Evolutionary conservation across 2,888 invertebrate species (phyloP), one percentile per base, ranked within the genome.

Genomic region (Caenorhabditis sulstoni): DNA sequence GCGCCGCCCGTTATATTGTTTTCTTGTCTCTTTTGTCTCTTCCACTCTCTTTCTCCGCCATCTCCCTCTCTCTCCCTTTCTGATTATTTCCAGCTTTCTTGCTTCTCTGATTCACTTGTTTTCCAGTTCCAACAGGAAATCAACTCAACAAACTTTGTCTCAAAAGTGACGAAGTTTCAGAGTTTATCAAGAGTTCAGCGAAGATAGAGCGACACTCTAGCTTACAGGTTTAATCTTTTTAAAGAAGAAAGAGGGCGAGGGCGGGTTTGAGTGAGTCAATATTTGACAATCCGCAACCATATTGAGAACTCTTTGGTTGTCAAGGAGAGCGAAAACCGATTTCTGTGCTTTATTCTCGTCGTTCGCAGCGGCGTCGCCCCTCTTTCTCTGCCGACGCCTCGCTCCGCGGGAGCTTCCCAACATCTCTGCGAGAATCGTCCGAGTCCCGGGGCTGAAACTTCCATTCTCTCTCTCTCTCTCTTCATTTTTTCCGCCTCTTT

Each of bases 251-350:
- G 29, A 29, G 7, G 29, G 7, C 3, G 29, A 29, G 7, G 29
- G 29, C 29, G 29, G 29, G 29, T 29, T 7, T 23, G 50, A n/a
- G 49, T 71, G 62, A 64, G 73, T 73, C 64, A 64, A 73, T 65
- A 73, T 64, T 73, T 29, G 64, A 58, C 62, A 1, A 53, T 58
- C 47, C 22, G 22, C n/a, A n/a, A 11, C 62, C 64, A 58, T 73
- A 58, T 73, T 45, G 57, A 35, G 59, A 59, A 37, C 23, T 67
- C 22, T 67, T 70, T 66, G 35, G 66, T 45, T 70, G 61, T 16
- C 70, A 61, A 47, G 53, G 29, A 65, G 70, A 70, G 52, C 70
- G 70, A 59, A 70, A 70, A 70, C 70, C 55, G 70, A 70, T 70
- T 70, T 61, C 53, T 70, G 70, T 70, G 70, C 61, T 70, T 29